Base-by-base conservation (phyloP, 2,888 invertebrate genomes). In the Selenia dentaria region DNA sequence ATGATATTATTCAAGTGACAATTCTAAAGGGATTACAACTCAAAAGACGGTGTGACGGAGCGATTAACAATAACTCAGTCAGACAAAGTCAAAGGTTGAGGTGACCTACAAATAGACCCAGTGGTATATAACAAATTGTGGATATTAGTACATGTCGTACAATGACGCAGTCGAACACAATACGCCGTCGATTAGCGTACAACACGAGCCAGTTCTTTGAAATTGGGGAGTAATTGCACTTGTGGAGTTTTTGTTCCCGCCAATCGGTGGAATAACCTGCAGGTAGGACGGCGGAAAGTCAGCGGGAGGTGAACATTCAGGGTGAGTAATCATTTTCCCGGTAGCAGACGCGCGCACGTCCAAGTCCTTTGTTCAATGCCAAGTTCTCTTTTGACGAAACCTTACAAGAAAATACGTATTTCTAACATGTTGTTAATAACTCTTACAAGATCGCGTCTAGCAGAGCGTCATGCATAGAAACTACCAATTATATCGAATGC, bases 281-380 rank as follows among this genome's bases (percentile, higher is more conserved):
- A 74, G 82, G 83, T 80, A 84, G 85, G 85, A 78, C 83, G 74
- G 52, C 68, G 70, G 74, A 86, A 87, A 83, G 87, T 86, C 87
- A 80, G 62, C 62, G 60, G 57, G 67, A 65, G 66, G 67, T 72
- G 62, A 72, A 71, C 65, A 76, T 63, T 71, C 68, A 64, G 67
- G 64, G 67, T 79, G 79, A 79, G 70, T 78, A 77, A 77, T 75
- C 54, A 53, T 60, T 59, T 70, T 78, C 68, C 71, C 64, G 67
- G 66, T 64, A 57, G 54, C 61, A 60, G 62, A 65, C 58, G 65
- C 57, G 58, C 51, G 34, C 50, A 45, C 56, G 43, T 37, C 52
- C 39, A 42, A 54, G 39, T 60, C 52, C 59, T 68, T 72, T 66
- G 65, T 72, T 64, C 42, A 47, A 55, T 46, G 46, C 51, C 42